Evolutionary conservation across 2,888 invertebrate genomes (phyloP), one percentile per base, ranked within the genome.

Genomic region (Eutolmus rufibarbis): DNA sequence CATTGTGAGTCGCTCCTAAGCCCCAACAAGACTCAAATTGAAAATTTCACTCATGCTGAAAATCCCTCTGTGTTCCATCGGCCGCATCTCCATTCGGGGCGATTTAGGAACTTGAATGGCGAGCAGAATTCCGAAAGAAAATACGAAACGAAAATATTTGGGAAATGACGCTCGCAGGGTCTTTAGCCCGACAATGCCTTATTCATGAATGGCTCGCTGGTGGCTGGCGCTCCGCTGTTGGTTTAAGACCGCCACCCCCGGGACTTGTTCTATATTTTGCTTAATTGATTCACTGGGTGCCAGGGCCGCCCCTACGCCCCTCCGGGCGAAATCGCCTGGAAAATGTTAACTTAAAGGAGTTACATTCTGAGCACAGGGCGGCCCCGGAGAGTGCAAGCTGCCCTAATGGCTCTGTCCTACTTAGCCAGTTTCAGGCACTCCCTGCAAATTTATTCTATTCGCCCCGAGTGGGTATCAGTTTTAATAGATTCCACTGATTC

Each of bases 101-200:
- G 76, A 76, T 76, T 76, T 37, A 37, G 34, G 37, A 37, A 76
- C 76, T 46, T 76, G 31, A 37, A 34, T 34, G 76, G 76, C 76
- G 37, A 37, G 34, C n/a, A 34, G 34, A 40, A 43, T 19, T 43
- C 43, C 37, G 19, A 43, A 78, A 78, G 78, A 78, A 78, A 78
- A 43, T 78, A 37, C 40, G 66, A 66, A 78, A 78, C 23, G 78
- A 78, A 78, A 78, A 78, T 78, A 78, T 78, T 78, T 78, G 78
- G 78, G 43, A 78, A 78, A 78, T 40, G 40, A 12, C 19, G 43
- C 43, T 78, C 43, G 23, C 23, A 43, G 37, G 43, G 23, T 78
- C 78, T 19, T 78, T 78, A 31, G 1, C 4, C 28, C 66, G 57
- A 57, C 19, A 66, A 23, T 66, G 23, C 66, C 28, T 66, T 66